phyloP scores from a whole-genome alignment of 2,797 vertebrate genomes.

The Callimico goeldii region DNA sequence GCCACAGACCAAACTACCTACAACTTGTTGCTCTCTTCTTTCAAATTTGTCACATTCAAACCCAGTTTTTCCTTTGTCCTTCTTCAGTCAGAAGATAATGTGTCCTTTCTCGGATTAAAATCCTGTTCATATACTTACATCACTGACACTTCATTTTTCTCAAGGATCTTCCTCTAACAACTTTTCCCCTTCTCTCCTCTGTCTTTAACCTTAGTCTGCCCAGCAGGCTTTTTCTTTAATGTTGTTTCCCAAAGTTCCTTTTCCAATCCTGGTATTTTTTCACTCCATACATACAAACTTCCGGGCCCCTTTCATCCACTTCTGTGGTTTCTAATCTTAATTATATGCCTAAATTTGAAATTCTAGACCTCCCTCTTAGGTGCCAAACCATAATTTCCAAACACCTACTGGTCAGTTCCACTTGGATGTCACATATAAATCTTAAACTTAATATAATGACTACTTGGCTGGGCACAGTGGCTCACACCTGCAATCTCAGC shows the following conservation, averaged over 20 bases:
- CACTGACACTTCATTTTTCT: conserved; percentile 16
- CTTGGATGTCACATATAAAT: not conserved
- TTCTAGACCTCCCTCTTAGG: not conserved
- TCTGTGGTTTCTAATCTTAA: not conserved
- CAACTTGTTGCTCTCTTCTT: not conserved
- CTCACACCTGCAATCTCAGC: not conserved
- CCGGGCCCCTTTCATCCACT: not conserved
- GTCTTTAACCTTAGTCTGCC: not conserved
- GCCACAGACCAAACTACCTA: not conserved
- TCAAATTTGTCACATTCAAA: conserved; percentile 7
- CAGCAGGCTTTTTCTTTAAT: not conserved
- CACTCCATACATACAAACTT: not conserved
- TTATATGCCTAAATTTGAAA: not conserved
- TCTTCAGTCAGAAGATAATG: not conserved
- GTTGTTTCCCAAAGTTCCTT: not conserved
- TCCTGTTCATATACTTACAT: not conserved
- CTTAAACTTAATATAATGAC: not conserved
- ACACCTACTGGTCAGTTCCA: not conserved
- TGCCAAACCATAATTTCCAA: conserved; percentile 12
- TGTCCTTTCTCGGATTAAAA: not conserved
- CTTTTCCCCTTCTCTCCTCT: not conserved
- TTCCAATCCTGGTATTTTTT: not conserved
- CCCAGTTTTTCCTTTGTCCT: not conserved
- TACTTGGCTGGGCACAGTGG: not conserved
- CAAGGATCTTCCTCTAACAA: not conserved